Evolutionary conservation across 2,888 invertebrate species (phyloP).

Genomic region (Archips crataeganus): DNA sequence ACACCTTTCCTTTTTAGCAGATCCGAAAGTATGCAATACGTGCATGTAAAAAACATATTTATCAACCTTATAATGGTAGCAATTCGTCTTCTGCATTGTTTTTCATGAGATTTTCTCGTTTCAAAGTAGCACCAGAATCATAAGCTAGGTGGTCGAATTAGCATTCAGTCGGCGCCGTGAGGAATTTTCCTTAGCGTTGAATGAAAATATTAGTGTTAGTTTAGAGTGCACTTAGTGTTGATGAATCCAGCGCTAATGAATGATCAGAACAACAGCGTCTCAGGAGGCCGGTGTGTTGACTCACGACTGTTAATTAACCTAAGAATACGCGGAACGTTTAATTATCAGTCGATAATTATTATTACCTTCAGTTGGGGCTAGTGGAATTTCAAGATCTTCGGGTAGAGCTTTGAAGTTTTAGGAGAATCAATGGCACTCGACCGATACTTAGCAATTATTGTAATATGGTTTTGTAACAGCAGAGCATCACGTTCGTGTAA

Average conservation of each 20-base stretch:
- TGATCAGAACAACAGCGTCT: constrained; percentile 31
- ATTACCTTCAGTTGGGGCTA: constrained; percentile 1
- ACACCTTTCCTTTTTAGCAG: not conserved
- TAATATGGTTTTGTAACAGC: too few relatives aligned
- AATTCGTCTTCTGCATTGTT: not conserved
- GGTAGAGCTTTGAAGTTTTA: not conserved
- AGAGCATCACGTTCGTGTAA: too few relatives aligned
- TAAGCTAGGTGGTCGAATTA: not conserved
- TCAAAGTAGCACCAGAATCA: not conserved
- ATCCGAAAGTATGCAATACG: not conserved
- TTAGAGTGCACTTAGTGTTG: constrained; percentile 12
- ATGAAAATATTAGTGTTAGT: constrained; percentile 24
- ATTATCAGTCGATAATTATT: constrained; percentile 27
- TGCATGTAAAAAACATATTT: not conserved
- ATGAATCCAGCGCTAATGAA: constrained; percentile 29
- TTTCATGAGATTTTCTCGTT: too few relatives aligned
- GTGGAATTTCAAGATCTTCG: constrained; percentile 1
- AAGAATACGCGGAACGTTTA: constrained; percentile 1
- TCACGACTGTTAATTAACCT: constrained; percentile 19
- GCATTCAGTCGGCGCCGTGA: not conserved
- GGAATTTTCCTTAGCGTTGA: constrained; percentile 27
- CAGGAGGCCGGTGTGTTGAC: constrained; percentile 2
- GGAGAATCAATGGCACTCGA: not conserved
- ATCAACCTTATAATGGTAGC: not conserved
- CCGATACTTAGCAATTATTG: too few relatives aligned